Base-by-base conservation (phyloP, 1,140 invertebrate species). In the Harpegnathos saltator region DNA sequence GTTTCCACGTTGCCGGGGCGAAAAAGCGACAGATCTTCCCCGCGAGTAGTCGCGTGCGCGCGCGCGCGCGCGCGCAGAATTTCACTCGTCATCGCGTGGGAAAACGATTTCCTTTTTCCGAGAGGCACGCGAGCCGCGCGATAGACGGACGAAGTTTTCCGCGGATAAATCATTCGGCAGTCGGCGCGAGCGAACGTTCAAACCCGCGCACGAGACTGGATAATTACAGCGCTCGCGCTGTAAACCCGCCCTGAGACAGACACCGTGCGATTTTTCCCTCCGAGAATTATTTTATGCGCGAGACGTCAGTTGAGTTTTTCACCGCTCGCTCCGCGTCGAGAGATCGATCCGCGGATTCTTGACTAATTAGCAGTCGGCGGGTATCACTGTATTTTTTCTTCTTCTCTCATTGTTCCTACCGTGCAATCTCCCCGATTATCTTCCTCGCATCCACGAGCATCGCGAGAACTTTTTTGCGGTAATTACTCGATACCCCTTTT, bases 1-100 rank as follows among this genome's bases (percentile, higher is more conserved):
- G n/a, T 50, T 83, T 66, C 22, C 71, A 86, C 72, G 66, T n/a
- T 56, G 7, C 19, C 54, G 84, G 17, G 65, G 58, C 54, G 50
- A 86, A 83, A 78, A 84, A 84, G 44, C 61, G 59, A 84, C 81
- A 58, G 81, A 87, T 84, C 59, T 73, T 87, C 71, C 73, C 61
- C 54, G 26, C 12, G 17, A 75, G 48, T 24, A 12, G 48, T n/a
- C 19, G 50, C 62, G 38, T 7, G 38, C 38, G 38, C 3, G 9
- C 38, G 38, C 3, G 7, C 38, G 38, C 3, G 9, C 38, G 38
- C 22, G n/a, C 68, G n/a, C 62, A 19, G 33, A 87, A 69, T 83
- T 82, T 56, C 19, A 62, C 2, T 38, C 22, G 19, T 58, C 19
- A 52, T 52, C 24, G 59, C 59, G 75, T 86, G 78, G 56, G 81